These are phyloP conservation scores for Chamaea fasciata DNA, from an alignment of 2,113 vertebrate genomes.

Conservation along the genomic window DNA sequence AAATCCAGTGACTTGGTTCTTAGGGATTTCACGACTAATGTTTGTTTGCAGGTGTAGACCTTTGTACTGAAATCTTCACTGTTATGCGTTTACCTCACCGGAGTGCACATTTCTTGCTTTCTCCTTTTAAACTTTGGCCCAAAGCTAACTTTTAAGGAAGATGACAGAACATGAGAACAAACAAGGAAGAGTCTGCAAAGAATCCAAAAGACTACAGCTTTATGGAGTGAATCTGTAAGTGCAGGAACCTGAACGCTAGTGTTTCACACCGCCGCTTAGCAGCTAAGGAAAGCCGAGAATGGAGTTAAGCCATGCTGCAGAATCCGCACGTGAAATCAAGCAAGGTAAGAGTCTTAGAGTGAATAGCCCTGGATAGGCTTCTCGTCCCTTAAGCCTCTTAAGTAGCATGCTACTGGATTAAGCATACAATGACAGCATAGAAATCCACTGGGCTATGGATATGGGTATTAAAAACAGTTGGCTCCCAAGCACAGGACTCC, in stretches of 20 bases:
- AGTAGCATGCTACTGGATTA: conserved; percentile 67
- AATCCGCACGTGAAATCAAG: conserved; percentile 34
- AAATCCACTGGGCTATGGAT: conserved; percentile 69
- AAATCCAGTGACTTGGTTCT: conserved; percentile 90
- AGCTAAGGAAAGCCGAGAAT: conserved; percentile 24
- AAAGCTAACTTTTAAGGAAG: conserved; percentile 75
- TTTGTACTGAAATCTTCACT: conserved; percentile 61
- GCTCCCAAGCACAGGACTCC: conserved; percentile 72
- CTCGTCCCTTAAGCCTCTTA: conserved; percentile 58
- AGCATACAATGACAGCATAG: conserved; percentile 62
- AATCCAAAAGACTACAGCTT: conserved; percentile 43
- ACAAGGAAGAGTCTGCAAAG: conserved; percentile 26
- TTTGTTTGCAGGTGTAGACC: conserved; percentile 71
- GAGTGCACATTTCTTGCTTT: conserved; percentile 46
- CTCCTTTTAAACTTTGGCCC: conserved; percentile 70
- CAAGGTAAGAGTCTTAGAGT: conserved; percentile 50
- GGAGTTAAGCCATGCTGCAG: conserved; percentile 43
- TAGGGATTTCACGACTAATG: conserved; percentile 83
- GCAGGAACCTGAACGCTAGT: conserved; percentile 13
- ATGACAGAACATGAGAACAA: conserved; percentile 52
- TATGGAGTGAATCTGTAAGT: not conserved
- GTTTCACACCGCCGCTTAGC: conserved; percentile 21
- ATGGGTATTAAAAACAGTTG: conserved; percentile 71
- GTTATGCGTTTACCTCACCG: conserved; percentile 60
- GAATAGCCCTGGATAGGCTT: conserved; percentile 55